Base-by-base conservation (phyloP, 23 tunicate species). In the Styela plicata region DNA sequence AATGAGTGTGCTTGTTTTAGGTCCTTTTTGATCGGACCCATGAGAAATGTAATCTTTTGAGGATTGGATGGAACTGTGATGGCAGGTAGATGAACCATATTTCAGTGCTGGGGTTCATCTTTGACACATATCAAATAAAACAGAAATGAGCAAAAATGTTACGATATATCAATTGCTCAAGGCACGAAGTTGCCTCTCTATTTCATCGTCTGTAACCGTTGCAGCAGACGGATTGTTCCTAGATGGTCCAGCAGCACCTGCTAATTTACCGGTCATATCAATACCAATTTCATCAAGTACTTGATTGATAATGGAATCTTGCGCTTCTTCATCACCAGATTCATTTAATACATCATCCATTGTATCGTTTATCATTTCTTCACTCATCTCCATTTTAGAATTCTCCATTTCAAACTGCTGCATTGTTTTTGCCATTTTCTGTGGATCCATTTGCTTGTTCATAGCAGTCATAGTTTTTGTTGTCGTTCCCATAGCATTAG, bases 361-460 rank as follows among this genome's bases (percentile, higher is more conserved):
- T 24, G 96, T 83, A 52, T 95, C 99, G 69, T 95, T 95, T 21
- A 95, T 95, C 99, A 95, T 79, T 79, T 95, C 99, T 74, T 95
- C 96, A 33, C 89, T 86, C 99, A 95, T 90, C 31, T 90, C 99
- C 92, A 95, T 89, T 69, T 95, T 95, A 17, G 86, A 64, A 62
- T 79, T 90, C 63, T 95, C 96, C 71, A 5, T 66, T 81, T 95
- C 94, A 80, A 95, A 95, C 75, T 95, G 86, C 63, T 89, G 88
- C 96, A 95, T 95, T 16, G 88, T 86, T 79, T 90, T 70, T 0
- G 96, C 92, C 76, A 95, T 68, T 63, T 90, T 90, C 57, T 95
- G 91, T 22, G 99, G 92, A 61, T 95, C 86, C 99, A 95, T 95
- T 77, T 86, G 89, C 36, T 86, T 86, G 52, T 95, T 95, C 64